Evolutionary conservation across 2,888 invertebrate species (phyloP).

Genomic region (Clitarchus hookeri): DNA sequence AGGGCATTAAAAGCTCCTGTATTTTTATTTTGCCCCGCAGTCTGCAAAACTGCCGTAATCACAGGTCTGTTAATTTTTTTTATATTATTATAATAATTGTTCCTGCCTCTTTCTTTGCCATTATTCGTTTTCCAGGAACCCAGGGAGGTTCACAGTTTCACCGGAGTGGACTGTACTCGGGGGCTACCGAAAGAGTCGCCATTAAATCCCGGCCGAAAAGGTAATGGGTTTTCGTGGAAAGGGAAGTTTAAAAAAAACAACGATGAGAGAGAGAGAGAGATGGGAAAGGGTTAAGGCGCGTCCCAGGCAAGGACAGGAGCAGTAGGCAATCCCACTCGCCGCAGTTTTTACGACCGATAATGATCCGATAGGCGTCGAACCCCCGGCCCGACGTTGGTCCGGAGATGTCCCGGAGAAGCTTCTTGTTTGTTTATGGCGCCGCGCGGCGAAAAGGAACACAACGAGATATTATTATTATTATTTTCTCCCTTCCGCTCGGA

Average conservation of each 20-base stretch:
- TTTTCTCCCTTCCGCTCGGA: not conserved
- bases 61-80: no score
- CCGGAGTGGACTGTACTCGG: not conserved
- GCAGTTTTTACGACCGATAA: not conserved
- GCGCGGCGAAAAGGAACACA: not conserved
- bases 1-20: no score
- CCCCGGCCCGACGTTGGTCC: not conserved
- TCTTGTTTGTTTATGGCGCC: not conserved
- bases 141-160: not conserved
- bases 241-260: not conserved
- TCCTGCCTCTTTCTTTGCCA: no score
- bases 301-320: not conserved
- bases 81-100: no score
- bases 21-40: no score
- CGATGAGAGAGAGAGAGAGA: not conserved
- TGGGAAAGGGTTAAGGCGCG: not conserved
- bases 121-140: no score
- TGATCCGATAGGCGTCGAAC: not conserved
- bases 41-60: no score
- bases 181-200: not conserved
- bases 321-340: not conserved
- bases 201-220: not conserved
- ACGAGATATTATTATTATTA: not conserved
- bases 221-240: conserved; percentile 19
- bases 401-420: not conserved